Evolutionary conservation across 1,140 invertebrate species (phyloP).

Genomic region (Globodera ellingtonae): DNA sequence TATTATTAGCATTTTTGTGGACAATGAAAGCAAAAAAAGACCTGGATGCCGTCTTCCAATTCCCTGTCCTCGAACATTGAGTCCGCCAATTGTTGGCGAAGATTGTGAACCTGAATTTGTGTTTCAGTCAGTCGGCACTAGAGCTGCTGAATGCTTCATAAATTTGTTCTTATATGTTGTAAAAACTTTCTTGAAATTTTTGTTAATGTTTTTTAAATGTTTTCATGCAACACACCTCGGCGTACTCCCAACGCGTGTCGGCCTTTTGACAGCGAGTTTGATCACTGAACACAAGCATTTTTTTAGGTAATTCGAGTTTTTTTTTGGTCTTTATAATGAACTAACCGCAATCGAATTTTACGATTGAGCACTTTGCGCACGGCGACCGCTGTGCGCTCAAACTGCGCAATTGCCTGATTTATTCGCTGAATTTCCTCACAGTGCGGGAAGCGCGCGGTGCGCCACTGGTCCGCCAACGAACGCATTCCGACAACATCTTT

Average conservation of each 20-base stretch:
- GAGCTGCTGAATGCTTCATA: too few species aligned
- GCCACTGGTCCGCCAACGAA: slow-evolving; percentile 31
- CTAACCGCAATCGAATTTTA: slow-evolving; percentile 43
- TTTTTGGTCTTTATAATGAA: too few species aligned
- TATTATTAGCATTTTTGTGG: not conserved
- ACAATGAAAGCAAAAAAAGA: not conserved
- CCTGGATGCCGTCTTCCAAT: slow-evolving; percentile 28
- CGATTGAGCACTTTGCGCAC: slow-evolving; percentile 32
- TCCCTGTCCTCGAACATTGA: slow-evolving; percentile 36
- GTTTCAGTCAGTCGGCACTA: not conserved
- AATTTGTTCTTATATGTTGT: not conserved
- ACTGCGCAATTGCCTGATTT: slow-evolving; percentile 14
- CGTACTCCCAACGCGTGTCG: slow-evolving; percentile 39
- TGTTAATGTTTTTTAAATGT: not conserved
- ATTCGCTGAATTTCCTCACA: slow-evolving; percentile 43
- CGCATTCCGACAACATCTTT: slow-evolving; percentile 32
- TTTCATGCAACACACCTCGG: slow-evolving; percentile 21
- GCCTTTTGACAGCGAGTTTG: slow-evolving; percentile 48
- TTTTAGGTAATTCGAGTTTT: too few species aligned
- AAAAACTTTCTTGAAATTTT: not conserved
- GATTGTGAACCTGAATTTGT: slow-evolving; percentile 5
- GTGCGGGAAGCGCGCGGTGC: slow-evolving; percentile 33
- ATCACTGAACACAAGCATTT: slow-evolving; percentile 34
- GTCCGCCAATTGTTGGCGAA: slow-evolving; percentile 38
- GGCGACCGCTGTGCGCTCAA: slow-evolving; percentile 23